Evolutionary conservation across 2,113 vertebrate species (phyloP), one percentile per base, ranked within the genome.

Genomic region (Paraplagusia blochii): DNA sequence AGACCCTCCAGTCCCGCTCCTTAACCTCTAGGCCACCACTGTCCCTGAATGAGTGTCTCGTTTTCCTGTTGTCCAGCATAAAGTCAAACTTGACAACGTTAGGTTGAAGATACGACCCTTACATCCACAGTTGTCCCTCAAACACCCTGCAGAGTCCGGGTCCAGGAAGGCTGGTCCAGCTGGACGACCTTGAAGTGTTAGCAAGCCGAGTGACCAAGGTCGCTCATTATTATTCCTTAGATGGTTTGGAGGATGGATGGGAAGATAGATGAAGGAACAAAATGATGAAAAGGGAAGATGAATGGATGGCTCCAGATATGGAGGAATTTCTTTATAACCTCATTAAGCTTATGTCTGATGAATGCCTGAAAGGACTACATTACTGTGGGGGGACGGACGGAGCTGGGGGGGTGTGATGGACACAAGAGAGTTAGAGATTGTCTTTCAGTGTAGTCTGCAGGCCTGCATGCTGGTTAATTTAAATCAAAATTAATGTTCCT

Each of bases 211-310:
- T 82, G 72, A 64, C 52, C 65, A 69, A 77, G 77, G 77, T 81
- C 48, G 64, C 14, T 57, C 63, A 82, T 84, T 77, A 79, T 57
- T 71, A 84, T 86, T 77, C 77, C 54, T 61, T 16, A 5, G 53
- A 60, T 1, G 45, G 59, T 53, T 51, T 39, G 57, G 15, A 66
- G 67, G 74, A 64, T 69, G 69, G 66, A 45, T 33, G 14, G 43
- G 56, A 46, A 48, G 66, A 62, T 66, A 72, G 70, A 80, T 82
- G 63, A 78, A 84, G 72, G 71, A 53, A 53, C 44, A 33, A 55
- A 79, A 63, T 52, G 67, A 80, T 79, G 72, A 80, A 74, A 79
- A 78, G 65, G 44, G 68, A 48, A 79, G 82, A 85, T 79, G 77
- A 85, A 83, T 76, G 72, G 58, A 74, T 60, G 39, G 54, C 19